These are phyloP conservation scores for Urocynchramus pylzowi DNA, from an alignment of 2,113 vertebrate species.

Conservation along the genomic window DNA sequence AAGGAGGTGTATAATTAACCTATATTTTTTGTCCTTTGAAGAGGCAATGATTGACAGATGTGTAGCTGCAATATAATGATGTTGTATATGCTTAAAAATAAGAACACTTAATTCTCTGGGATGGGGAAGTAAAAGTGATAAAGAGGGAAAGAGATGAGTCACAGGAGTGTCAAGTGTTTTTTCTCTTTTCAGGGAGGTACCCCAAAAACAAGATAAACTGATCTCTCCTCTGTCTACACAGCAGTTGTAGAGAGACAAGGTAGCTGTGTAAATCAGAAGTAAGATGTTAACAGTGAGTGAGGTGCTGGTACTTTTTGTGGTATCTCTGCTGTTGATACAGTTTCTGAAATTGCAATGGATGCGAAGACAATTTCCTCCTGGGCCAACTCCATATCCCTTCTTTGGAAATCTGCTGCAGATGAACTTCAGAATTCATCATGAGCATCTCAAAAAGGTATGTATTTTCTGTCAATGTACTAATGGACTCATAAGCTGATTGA, in stretches of 20 bases:
- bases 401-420: constrained; percentile 60
- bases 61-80: neutral
- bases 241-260: neutral
- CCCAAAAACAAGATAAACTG: neutral
- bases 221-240: neutral
- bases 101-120: neutral
- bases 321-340: neutral
- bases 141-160: neutral
- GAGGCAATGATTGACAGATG: neutral
- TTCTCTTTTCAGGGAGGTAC: neutral
- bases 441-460: constrained; percentile 31
- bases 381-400: constrained; percentile 39
- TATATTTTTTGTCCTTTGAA: neutral
- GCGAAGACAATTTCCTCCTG: constrained; percentile 17
- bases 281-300: neutral
- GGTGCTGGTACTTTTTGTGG: neutral
- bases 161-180: neutral
- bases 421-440: constrained; percentile 25
- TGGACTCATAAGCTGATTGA: neutral
- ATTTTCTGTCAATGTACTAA: neutral
- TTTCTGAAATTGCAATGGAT: constrained; percentile 9
- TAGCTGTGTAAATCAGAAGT: neutral
- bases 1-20: neutral
- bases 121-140: neutral
- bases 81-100: neutral